Base-by-base conservation (phyloP, 2,113 vertebrate species). In the Penelope pileata region DNA sequence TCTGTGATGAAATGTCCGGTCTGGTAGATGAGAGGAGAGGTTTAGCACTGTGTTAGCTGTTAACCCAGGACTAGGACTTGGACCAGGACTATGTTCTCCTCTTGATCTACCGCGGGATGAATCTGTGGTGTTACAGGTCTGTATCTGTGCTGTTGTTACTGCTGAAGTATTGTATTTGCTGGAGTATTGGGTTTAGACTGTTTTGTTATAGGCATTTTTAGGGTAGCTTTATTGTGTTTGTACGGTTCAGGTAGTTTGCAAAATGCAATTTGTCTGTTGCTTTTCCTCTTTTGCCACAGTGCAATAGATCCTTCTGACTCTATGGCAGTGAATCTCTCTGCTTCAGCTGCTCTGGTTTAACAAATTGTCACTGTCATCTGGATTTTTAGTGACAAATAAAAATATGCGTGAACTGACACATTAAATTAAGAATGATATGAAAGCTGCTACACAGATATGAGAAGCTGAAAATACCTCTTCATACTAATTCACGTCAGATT, bases 21-120 rank as follows among this genome's bases (percentile, higher is more conserved):
- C 34, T 38, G 24, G 16, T 62, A 38, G 59, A 26, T 27, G 36
- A 62, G 24, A 5, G 15, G 24, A 16, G 9, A 53, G 38, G 18
- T 32, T 90, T 77, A 88, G 38, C 74, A 38, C 47, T 82, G 54
- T 95, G 77, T 88, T 94, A 92, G 79, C 95, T 81, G 66, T 90
- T 90, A 80, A 83, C 38, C n/a, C 69, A 86, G 42, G 34, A 53
- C 36, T 16, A 24, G 1, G 29, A 67, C 67, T n/a, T 84, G 42
- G 34, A 53, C 36, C 15, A 24, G 1, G 29, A 67, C 67, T n/a
- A 38, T n/a, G 47, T 83, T 83, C 75, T 85, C 34, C 76, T 73
- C 29, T 84, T 34, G 59, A 77, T 53, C 75, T 12, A 43, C 5
- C 12, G 24, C 2, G 32, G 54, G 40, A 15, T 29, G 21, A 89